phyloP scores from a whole-genome alignment of 1,140 invertebrate genomes.

The Plutomurus gul region DNA sequence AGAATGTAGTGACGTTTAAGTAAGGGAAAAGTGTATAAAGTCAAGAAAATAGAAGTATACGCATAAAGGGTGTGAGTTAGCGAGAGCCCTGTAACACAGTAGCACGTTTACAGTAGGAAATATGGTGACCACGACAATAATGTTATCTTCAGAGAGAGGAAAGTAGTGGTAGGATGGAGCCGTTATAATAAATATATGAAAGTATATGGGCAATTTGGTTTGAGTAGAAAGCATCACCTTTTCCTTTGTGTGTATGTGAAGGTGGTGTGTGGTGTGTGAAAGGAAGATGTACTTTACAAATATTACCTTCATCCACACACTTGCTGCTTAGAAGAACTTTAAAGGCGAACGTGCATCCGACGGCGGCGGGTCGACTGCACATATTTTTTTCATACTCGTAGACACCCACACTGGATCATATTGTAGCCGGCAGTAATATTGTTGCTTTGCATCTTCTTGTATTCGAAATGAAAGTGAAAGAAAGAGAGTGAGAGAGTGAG shows the following conservation, averaged over 20 bases:
- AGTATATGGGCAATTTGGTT: constrained; percentile 38
- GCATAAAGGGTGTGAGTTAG: neutral
- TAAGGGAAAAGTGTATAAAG: too few species aligned
- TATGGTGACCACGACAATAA: constrained; percentile 16
- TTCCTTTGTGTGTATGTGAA: neutral
- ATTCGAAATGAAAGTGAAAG: neutral
- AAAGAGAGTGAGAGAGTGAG: neutral
- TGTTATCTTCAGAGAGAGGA: constrained; percentile 13
- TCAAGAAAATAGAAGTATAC: neutral
- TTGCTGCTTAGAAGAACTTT: too few species aligned
- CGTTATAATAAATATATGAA: constrained; percentile 41
- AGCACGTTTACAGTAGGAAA: neutral
- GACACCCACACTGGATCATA: too few species aligned
- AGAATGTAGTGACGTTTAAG: too few species aligned
- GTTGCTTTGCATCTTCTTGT: too few species aligned
- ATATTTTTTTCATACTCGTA: too few species aligned
- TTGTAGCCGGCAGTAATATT: too few species aligned
- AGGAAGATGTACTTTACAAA: neutral
- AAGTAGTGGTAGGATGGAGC: constrained; percentile 14
- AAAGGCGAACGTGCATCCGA: too few species aligned
- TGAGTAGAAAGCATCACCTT: neutral
- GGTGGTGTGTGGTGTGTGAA: neutral
- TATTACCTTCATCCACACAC: too few species aligned
- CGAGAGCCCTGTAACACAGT: neutral
- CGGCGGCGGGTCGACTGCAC: too few species aligned